These are phyloP conservation scores for Nemopilema nomurai DNA, from an alignment of 30 jellyfish, hydroid and myxozoan species.

Conservation along the genomic window DNA sequence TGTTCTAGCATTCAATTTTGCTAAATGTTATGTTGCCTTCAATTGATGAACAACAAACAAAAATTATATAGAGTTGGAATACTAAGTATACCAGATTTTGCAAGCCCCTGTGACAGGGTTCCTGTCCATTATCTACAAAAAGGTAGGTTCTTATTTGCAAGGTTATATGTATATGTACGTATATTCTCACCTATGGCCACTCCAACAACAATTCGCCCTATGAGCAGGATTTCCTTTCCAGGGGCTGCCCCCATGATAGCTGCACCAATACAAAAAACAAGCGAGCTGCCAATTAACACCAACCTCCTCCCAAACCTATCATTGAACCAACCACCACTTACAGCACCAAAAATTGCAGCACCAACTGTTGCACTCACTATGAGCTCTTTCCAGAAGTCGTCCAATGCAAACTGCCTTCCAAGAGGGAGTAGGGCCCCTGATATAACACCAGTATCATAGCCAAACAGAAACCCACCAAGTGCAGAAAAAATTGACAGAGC, in stretches of 20 bases:
- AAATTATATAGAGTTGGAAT: too few relatives aligned
- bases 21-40: too few relatives aligned
- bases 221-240: slow-evolving; percentile 41
- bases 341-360: slow-evolving; percentile 93
- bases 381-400: slow-evolving; percentile 73
- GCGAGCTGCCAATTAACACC: slow-evolving; percentile 55
- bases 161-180: not conserved
- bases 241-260: slow-evolving; percentile 75
- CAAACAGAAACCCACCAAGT: slow-evolving; percentile 92
- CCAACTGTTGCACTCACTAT: slow-evolving; percentile 86
- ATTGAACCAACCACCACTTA: slow-evolving; percentile 73
- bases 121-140: too few relatives aligned
- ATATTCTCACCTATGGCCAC: slow-evolving; percentile 78
- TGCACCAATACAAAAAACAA: slow-evolving; percentile 75
- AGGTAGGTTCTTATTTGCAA: too few relatives aligned
- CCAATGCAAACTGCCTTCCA: slow-evolving; percentile 41
- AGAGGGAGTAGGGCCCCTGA: slow-evolving; percentile 93
- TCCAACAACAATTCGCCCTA: slow-evolving; percentile 90
- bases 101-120: too few relatives aligned
- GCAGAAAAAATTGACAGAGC: slow-evolving; percentile 84
- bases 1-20: too few relatives aligned
- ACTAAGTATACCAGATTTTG: too few relatives aligned
- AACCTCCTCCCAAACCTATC: slow-evolving; percentile 75
- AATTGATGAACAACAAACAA: too few relatives aligned
- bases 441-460: slow-evolving; percentile 97